A percentile compares a stretch with the other conserved stretches of the same genome.
Evolutionary conservation across 2,888 invertebrate species (phyloP).

Genomic region (Acleris holmiana): DNA sequence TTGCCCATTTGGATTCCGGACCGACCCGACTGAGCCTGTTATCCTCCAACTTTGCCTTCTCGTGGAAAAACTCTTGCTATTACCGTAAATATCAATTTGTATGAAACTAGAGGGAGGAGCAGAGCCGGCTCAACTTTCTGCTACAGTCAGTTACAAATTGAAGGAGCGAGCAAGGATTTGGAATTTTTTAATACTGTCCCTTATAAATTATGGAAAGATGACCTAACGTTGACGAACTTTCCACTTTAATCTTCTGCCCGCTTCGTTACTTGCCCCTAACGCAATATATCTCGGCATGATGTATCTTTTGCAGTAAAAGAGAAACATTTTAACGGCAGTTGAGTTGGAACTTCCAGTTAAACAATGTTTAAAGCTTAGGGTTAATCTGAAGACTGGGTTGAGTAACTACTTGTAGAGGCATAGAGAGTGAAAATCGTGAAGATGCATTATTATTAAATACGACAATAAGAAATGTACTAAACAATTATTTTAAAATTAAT

Average conservation of each 20-base stretch:
- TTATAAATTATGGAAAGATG: constrained; percentile 33
- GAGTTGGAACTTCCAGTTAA: constrained; percentile 22
- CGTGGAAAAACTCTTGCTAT: constrained; percentile 80
- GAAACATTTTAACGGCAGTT: constrained; percentile 29
- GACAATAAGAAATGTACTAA: too few species aligned
- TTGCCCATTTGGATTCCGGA: constrained; percentile 74
- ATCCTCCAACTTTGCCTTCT: constrained; percentile 74
- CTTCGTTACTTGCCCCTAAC: constrained; percentile 27
- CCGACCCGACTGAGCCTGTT: constrained; percentile 76
- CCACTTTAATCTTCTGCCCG: constrained; percentile 32
- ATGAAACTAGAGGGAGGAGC: constrained; percentile 79
- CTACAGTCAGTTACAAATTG: constrained; percentile 74
- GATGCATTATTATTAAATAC: too few species aligned
- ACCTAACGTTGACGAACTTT: constrained; percentile 34
- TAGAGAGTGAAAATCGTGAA: not conserved
- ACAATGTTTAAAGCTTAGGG: constrained; percentile 17
- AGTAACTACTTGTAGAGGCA: not conserved
- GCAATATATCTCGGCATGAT: constrained; percentile 29
- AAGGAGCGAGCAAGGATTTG: constrained; percentile 68
- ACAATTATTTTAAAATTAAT: too few species aligned
- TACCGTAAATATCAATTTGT: constrained; percentile 85
- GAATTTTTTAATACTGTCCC: constrained; percentile 55
- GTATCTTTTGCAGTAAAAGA: constrained; percentile 25
- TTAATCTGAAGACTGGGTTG: constrained; percentile 18
- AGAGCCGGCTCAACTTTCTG: constrained; percentile 63